Percentiles rank a stretch among this genome's conserved stretches.
Conservation (phyloP, 2,797 vertebrate genomes). For the Sebastes umbrosus region DNA sequence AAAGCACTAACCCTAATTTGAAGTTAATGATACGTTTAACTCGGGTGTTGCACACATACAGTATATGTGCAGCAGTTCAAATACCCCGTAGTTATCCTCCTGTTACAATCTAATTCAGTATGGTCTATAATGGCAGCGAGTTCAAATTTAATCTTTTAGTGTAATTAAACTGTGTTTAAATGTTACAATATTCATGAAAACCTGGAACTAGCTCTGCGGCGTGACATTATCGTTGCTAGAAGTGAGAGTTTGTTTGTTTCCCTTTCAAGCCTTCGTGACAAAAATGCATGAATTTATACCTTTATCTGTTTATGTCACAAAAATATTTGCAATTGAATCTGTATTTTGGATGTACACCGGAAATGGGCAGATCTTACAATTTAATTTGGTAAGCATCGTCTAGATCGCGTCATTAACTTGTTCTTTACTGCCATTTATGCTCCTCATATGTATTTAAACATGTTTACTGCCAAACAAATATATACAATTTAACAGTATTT, state of each 20-base stretch:
- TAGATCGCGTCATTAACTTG: neutral
- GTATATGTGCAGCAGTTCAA: neutral
- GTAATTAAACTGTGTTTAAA: neutral
- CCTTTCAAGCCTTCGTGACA: neutral
- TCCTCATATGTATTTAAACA: neutral
- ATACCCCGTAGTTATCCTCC: neutral
- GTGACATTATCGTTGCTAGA: neutral
- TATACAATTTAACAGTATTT: neutral
- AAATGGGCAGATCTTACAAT: neutral
- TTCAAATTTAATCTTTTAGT: neutral
- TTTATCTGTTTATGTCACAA: neutral
- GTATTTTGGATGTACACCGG: neutral
- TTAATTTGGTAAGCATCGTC: neutral
- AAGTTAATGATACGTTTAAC: slow-evolving; percentile 11
- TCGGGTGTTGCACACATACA: neutral
- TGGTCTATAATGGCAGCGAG: neutral
- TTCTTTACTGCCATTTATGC: neutral
- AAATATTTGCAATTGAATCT: neutral
- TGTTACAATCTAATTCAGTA: neutral
- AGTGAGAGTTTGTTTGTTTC: neutral
- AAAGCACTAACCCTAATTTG: slow-evolving; percentile 16
- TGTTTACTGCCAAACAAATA: neutral
- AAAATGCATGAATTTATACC: neutral
- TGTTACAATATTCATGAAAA: neutral
- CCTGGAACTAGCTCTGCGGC: neutral